A percentile compares a stretch with the other conserved stretches of the same genome.
phyloP scores from a whole-genome alignment of 2,888 invertebrate species.

The Tenthredo livida region DNA sequence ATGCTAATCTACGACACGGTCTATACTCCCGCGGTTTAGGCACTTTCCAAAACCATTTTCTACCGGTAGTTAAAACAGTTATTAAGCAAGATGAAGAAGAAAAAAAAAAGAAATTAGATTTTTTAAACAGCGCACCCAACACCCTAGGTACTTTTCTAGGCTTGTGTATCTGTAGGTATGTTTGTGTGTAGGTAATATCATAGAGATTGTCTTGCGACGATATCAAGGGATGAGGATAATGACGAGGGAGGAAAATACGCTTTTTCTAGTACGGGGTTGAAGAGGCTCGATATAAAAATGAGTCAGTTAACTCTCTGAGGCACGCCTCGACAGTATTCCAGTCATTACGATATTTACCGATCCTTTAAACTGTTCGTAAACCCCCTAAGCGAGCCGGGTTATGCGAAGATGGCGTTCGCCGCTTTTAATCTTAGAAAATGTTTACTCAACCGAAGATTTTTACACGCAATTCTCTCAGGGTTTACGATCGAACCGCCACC shows the following conservation, averaged over 20 bases:
- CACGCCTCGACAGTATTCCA: conserved; percentile 73
- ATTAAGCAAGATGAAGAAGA: too few relatives aligned
- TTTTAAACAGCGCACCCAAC: neutral
- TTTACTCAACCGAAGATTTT: conserved; percentile 54
- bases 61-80: neutral
- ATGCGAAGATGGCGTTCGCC: conserved; percentile 55
- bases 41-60: conserved; percentile 13
- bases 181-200: neutral
- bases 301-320: conserved; percentile 75
- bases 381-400: conserved; percentile 53
- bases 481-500: conserved; percentile 41
- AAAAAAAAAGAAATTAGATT: neutral
- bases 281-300: conserved; percentile 67
- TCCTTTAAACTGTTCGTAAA: conserved; percentile 61
- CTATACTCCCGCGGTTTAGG: neutral
- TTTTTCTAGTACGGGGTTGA: neutral
- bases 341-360: conserved; percentile 74
- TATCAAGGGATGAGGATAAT: neutral
- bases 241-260: neutral
- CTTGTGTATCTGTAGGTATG: neutral
- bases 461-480: conserved; percentile 55
- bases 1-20: conserved; percentile 38
- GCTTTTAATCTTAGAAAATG: conserved; percentile 55
- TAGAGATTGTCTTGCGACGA: neutral
- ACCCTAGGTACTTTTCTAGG: neutral